Evolutionary conservation across 1,140 invertebrate genomes (phyloP).

Genomic region (Drosophila willistoni): DNA sequence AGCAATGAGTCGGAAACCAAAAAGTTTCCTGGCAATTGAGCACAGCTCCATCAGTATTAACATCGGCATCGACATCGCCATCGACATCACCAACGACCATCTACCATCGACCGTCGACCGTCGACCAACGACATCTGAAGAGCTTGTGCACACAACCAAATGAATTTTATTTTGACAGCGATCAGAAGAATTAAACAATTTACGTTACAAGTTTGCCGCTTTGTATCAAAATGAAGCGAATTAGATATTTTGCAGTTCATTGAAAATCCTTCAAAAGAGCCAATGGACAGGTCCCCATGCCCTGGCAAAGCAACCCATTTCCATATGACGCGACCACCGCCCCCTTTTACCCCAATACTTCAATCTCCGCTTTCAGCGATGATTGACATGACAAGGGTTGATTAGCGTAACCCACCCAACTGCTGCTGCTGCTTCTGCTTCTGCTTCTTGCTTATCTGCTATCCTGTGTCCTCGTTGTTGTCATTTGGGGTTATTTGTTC

Average conservation of each 20-base stretch:
- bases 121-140: conserved; percentile 20
- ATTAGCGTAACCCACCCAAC: conserved; percentile 38
- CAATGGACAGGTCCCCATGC: conserved; percentile 1
- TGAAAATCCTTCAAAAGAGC: conserved; percentile 34
- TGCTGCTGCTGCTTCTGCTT: not conserved
- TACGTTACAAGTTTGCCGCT: conserved; percentile 21
- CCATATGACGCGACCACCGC: too few relatives aligned
- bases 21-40: conserved; percentile 67
- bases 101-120: conserved; percentile 14
- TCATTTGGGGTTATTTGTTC: conserved; percentile 24
- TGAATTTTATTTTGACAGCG: conserved; percentile 56
- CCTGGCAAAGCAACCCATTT: too few relatives aligned
- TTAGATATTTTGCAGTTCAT: conserved; percentile 62
- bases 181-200: conserved; percentile 61
- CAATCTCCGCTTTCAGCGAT: conserved; percentile 15
- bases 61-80: conserved; percentile 7
- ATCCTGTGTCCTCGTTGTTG: conserved; percentile 16
- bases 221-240: conserved; percentile 37
- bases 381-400: conserved; percentile 64
- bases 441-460: conserved; percentile 3
- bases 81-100: conserved; percentile 20
- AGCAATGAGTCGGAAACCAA: conserved; percentile 63
- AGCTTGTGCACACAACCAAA: conserved; percentile 39
- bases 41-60: conserved; percentile 43
- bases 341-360: not conserved